These are phyloP conservation scores for Dryobotodes eremita DNA, from an alignment of 2,888 invertebrate species.

Conservation along the genomic window DNA sequence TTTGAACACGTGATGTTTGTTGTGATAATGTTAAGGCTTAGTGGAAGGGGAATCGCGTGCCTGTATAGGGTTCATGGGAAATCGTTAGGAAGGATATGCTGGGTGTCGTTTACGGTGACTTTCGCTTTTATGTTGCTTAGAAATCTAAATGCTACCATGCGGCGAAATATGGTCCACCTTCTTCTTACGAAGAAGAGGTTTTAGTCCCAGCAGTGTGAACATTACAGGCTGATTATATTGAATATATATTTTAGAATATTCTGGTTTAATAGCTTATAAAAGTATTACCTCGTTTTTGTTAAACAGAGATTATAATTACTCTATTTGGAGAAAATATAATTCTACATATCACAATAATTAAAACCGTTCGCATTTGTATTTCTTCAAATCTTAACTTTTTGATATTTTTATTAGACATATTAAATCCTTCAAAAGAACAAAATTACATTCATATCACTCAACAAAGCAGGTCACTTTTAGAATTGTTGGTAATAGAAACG, in stretches of 20 bases:
- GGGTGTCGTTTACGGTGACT: background rate
- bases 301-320: background rate
- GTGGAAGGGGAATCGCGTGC: background rate
- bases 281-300: background rate
- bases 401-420: background rate
- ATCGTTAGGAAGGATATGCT: slow-evolving; percentile 1
- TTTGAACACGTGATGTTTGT: slow-evolving; percentile 35
- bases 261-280: background rate
- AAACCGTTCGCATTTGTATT: background rate
- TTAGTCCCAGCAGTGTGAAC: background rate
- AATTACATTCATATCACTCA: background rate
- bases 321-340: background rate
- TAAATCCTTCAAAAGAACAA: background rate
- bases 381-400: background rate
- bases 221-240: background rate
- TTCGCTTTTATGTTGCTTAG: background rate
- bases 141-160: background rate
- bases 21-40: slow-evolving; percentile 5
- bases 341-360: background rate
- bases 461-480: background rate
- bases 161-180: background rate
- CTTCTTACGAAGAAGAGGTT: background rate
- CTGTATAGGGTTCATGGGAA: background rate
- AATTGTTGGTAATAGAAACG: background rate
- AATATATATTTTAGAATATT: background rate